Evolutionary conservation across 1,140 invertebrate genomes (phyloP), one percentile per base, ranked within the genome.

Genomic region (Drosophila repletoides): DNA sequence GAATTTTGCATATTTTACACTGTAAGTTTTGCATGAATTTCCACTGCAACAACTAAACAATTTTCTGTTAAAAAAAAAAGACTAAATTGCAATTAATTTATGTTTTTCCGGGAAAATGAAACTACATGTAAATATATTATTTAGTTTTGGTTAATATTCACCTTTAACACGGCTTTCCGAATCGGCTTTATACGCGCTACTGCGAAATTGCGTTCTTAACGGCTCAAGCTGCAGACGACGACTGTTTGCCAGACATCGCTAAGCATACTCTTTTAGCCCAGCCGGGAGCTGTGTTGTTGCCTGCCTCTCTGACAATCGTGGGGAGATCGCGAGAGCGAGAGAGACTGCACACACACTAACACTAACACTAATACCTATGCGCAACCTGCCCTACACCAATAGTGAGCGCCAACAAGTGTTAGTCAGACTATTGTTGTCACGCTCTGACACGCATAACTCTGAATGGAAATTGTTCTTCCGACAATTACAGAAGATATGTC

Each of bases 401-500:
- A 31, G 28, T 29, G 10, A 14, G 41, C 31, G 73, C 38, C 70
- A 83, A 77, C 69, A 76, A 77, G 77, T 72, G 29, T 9, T 29
- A 12, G 17, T 7, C 7, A 21, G 0, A 41, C 12, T 60, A 49
- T 14, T 0, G 40, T 29, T n/a, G n/a, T 73, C 72, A 26, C 73
- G 12, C 63, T 81, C 64, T 22, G 4, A 9, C 48, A 2, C 4
- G 7, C 21, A 5, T 12, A 5, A 9, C 0, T 12, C 5, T 7
- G 12, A 34, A 3, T 51, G 43, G 29, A 12, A 40, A 14, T 38
- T 33, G 49, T 41, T 77, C 69, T 67, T 48, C n/a, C 34, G 38
- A 52, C 59, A 83, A 73, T 77, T 73, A 58, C 70, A 84, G 33
- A 70, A 45, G 58, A 48, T 80, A 55, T 65, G 74, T 38, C 24